Conservation (phyloP, 1,140 invertebrate genomes). For the Druon quercuslanigerum region DNA sequence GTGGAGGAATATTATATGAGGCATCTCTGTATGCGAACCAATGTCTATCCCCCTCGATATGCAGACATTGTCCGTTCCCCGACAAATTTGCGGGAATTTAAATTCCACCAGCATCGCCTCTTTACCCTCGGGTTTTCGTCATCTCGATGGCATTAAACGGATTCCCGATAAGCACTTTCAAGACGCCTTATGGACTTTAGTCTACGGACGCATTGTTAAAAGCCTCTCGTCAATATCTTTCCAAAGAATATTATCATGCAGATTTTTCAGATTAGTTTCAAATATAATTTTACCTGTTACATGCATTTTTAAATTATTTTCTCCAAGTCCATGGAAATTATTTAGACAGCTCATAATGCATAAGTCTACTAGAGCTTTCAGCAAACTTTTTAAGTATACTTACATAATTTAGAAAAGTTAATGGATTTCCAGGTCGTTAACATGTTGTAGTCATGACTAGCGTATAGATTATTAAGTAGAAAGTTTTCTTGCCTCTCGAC, state of each 20-base stretch:
- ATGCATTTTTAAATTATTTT: not conserved
- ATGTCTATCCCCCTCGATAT: slow-evolving; percentile 65
- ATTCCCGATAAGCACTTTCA: slow-evolving; percentile 52
- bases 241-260: slow-evolving; percentile 2
- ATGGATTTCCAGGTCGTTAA: no score
- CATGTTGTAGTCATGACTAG: no score
- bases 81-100: slow-evolving; percentile 68
- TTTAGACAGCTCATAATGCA: no score
- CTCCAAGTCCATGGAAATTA: no score
- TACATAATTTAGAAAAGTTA: no score
- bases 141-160: slow-evolving; percentile 53
- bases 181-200: slow-evolving; percentile 21
- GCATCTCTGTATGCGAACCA: slow-evolving; percentile 66
- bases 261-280: slow-evolving; percentile 10
- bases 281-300: not conserved
- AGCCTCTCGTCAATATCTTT: not conserved
- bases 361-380: no score
- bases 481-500: no score
- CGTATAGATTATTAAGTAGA: no score
- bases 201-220: not conserved
- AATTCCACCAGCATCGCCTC: slow-evolving; percentile 62
- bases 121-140: slow-evolving; percentile 52
- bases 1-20: slow-evolving; percentile 64
- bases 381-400: no score
- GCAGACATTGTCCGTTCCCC: slow-evolving; percentile 59